phyloP scores from a whole-genome alignment of 2,888 invertebrate genomes.

The Drosophila anceps region DNA sequence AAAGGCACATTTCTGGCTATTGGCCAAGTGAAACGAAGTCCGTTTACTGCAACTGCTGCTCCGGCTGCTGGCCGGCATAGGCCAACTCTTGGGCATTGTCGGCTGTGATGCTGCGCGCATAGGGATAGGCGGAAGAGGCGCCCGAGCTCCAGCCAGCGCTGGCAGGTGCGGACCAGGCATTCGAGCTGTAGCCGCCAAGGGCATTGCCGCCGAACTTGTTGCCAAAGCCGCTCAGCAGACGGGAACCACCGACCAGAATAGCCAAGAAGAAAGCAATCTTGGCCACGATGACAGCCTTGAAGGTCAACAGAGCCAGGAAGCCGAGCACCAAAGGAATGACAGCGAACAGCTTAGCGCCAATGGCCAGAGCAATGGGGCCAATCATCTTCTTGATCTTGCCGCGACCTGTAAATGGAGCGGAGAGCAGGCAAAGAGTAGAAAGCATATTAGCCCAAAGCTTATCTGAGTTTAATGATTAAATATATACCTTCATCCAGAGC shows the following conservation, averaged over 20 bases:
- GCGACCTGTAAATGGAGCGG: constrained; percentile 87
- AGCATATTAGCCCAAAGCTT: not conserved
- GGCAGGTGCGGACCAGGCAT: constrained; percentile 72
- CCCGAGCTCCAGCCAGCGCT: constrained; percentile 75
- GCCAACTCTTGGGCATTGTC: constrained; percentile 90
- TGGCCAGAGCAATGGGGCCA: constrained; percentile 89
- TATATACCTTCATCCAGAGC: constrained; percentile 91
- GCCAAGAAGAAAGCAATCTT: constrained; percentile 92
- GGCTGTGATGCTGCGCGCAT: constrained; percentile 87
- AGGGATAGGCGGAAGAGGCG: constrained; percentile 85
- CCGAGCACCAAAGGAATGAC: constrained; percentile 90
- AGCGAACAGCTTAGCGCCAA: constrained; percentile 90
- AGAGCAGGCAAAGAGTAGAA: not conserved
- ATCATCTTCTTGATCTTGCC: constrained; percentile 92
- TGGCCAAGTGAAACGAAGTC: constrained; percentile 33
- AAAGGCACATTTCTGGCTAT: constrained; percentile 80
- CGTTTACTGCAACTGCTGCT: constrained; percentile 30
- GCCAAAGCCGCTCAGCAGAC: constrained; percentile 87
- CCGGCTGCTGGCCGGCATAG: constrained; percentile 88
- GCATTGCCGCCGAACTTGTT: constrained; percentile 81
- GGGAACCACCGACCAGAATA: constrained; percentile 89
- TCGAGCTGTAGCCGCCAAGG: constrained; percentile 71
- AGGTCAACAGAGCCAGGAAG: constrained; percentile 89
- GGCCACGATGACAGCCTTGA: constrained; percentile 92
- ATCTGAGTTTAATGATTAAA: not conserved